Base-by-base conservation (phyloP, 2,888 invertebrate species). In the Aphidius colemani region DNA sequence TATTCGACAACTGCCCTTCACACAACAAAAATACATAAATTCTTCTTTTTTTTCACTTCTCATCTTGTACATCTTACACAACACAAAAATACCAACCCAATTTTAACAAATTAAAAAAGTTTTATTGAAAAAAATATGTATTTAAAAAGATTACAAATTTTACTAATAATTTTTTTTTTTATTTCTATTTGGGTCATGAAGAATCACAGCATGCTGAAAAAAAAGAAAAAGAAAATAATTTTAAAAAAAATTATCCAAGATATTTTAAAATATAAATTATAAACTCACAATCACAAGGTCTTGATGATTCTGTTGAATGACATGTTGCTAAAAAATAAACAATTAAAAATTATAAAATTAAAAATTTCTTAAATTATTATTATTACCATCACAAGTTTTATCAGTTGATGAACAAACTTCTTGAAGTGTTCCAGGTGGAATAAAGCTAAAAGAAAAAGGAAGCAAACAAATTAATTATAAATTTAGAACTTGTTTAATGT, bases 341-440 rank as follows among this genome's bases (percentile, higher is more conserved):
- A 30, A 30, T 5, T 30, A 5, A 30, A 30, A 30, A 30, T 30
- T 30, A 30, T 30, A 30, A 30, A 30, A 18, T 2, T 30, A 3
- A 30, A 30, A 5, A 5, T 30, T 30, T 3, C 3, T 3, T 5
- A 5, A 30, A 30, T 30, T 0, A 30, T 30, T 30, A 30, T 30
- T 1, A 30, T 30, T 30, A 30, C 30, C 30, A 30, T 30, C 5
- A 30, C 30, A 30, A 30, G 30, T 30, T 4, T 30, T 30, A 30
- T 30, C 30, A 30, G 62, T 48, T 48, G 66, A 53, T 46, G 67
- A 61, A 13, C 64, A 59, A 7, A 61, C 39, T 10, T 65, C 64
- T 56, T 71, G 48, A 10, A 79, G 78, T 11, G 67, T 73, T 43
- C 80, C 81, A 10, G 80, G 81, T 10, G 73, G 75, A 41, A 76